These are phyloP conservation scores for Halcyon smyrnensis DNA, from an alignment of 2,797 vertebrate species.

Conservation along the genomic window DNA sequence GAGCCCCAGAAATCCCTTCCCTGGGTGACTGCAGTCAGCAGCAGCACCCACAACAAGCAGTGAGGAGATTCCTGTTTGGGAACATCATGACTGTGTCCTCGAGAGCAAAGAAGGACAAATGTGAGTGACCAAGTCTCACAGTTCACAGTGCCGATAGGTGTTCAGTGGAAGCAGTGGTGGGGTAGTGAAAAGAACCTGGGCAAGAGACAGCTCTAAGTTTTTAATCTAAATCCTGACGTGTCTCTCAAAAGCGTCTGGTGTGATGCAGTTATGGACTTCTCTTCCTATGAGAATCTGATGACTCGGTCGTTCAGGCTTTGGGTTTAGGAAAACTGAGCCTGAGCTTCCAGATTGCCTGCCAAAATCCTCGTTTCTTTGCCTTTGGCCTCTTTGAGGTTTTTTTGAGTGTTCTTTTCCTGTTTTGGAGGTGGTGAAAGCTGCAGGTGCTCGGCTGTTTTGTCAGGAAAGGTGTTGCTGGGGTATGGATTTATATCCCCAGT, in stretches of 20 bases:
- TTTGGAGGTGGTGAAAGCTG: not conserved
- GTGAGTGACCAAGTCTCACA: not conserved
- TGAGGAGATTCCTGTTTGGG: fast-evolving
- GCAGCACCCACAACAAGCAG: not conserved
- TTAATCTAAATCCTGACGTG: not conserved
- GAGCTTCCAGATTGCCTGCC: not conserved
- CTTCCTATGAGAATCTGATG: not conserved
- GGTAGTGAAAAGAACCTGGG: not conserved
- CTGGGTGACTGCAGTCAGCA: not conserved
- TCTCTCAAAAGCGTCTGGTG: not conserved
- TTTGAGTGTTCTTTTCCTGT: not conserved
- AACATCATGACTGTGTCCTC: fast-evolving
- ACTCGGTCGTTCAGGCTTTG: not conserved
- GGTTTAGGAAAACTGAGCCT: not conserved
- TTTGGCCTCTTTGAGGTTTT: not conserved
- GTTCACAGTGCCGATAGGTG: not conserved
- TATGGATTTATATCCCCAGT: not conserved
- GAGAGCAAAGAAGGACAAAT: not conserved
- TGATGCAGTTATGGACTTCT: not conserved
- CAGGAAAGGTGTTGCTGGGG: not conserved
- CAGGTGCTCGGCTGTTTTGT: not conserved
- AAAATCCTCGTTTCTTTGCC: not conserved
- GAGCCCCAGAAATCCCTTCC: not conserved
- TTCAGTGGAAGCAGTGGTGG: not conserved
- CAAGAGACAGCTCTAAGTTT: not conserved